These are phyloP conservation scores for Serilophus lunatus DNA, from an alignment of 2,113 vertebrate species.

Conservation along the genomic window DNA sequence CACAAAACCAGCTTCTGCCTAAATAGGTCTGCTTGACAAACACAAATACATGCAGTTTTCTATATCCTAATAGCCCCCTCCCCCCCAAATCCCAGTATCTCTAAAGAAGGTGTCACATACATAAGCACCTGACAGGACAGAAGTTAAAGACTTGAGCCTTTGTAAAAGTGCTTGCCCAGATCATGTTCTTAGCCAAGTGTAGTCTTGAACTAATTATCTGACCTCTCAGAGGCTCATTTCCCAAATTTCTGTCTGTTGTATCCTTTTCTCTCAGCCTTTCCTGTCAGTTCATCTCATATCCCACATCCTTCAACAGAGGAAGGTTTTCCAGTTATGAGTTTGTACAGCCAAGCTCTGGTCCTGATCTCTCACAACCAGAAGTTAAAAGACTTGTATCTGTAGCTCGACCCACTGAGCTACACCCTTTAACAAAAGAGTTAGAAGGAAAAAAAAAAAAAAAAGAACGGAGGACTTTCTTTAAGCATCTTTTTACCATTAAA, in stretches of 20 bases:
- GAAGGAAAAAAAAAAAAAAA: background rate
- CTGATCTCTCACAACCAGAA: background rate
- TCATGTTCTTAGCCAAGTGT: background rate
- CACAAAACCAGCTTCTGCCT: background rate
- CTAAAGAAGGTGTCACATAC: background rate
- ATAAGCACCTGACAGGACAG: background rate
- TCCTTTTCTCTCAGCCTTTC: background rate
- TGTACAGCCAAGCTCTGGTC: background rate
- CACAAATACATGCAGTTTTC: background rate
- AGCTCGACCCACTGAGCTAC: background rate
- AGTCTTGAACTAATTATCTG: background rate
- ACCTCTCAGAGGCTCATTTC: background rate
- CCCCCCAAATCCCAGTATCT: background rate
- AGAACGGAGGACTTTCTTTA: background rate
- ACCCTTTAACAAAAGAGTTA: background rate
- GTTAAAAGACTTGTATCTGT: background rate
- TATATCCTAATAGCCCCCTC: background rate
- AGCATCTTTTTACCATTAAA: slow-evolving; percentile 86
- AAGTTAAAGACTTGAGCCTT: background rate
- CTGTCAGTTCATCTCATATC: background rate
- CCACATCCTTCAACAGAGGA: background rate
- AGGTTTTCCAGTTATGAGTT: background rate
- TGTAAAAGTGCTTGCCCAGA: background rate
- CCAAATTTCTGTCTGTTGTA: background rate
- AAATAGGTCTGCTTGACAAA: background rate